Evolutionary conservation across 2,797 vertebrate species (phyloP).

Genomic region (Siniperca undulata): DNA sequence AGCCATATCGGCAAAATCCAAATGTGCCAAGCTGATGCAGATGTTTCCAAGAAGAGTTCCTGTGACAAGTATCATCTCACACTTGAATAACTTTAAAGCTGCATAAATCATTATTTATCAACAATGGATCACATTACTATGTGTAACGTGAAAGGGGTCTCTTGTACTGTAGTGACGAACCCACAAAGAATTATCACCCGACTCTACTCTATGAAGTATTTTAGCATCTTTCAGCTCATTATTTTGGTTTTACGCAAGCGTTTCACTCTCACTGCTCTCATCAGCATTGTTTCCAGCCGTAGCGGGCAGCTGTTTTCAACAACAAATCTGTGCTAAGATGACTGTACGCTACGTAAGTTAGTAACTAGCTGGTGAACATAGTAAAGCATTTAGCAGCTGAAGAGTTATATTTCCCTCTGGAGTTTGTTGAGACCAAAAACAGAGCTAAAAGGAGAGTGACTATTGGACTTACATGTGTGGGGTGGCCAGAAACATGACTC

Average conservation of each 20-base stretch:
- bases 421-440: neutral
- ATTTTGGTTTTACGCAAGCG: no score
- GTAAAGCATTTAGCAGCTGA: neutral
- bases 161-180: neutral
- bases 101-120: neutral
- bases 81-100: neutral
- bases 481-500: neutral
- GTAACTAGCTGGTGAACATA: neutral
- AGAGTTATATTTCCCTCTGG: neutral
- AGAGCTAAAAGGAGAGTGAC: neutral
- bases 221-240: neutral
- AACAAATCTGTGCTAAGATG: neutral
- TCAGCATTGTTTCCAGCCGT: neutral
- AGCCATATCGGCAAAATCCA: conserved; percentile 22
- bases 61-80: conserved; percentile 14
- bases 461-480: neutral
- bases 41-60: conserved; percentile 27
- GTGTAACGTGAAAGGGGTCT: neutral
- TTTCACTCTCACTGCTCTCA: neutral
- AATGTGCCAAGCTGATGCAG: conserved; percentile 20
- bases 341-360: neutral
- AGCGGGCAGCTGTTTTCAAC: neutral
- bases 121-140: neutral
- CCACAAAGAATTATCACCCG: neutral
- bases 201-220: neutral